Evolutionary conservation across 2,797 vertebrate species (phyloP), one percentile per base, ranked within the genome.

Genomic region (Tamandua tetradactyla): DNA sequence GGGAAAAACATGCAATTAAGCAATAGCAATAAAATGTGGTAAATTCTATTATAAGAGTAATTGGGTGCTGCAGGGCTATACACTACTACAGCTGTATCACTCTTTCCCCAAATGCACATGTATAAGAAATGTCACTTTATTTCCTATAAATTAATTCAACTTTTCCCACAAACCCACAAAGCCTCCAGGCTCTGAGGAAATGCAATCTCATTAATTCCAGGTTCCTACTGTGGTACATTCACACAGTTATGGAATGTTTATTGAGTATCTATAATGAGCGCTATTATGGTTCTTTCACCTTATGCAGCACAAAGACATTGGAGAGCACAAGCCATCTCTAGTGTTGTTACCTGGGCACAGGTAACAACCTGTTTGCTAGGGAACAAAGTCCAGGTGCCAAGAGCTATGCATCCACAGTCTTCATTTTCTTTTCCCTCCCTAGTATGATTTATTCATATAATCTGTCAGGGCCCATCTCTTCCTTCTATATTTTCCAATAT

Each of bases 91-190:
- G 32, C 27, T 47, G 23, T 44, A 72, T 55, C 1, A 9, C 18
- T 89, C 12, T 55, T 10, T 75, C 64, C 57, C 61, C 20, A 66
- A 66, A 84, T 68, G 59, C 22, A 35, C 12, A 82, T 20, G 15
- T 35, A 37, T 57, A 66, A 69, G n/a, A 71, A 72, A 55, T 66
- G n/a, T 27, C 49, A 80, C 32, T 85, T 78, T 72, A 86, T 79
- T 86, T 94, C 35, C 42, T 81, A 8, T 76, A 69, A 75, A 92
- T 91, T 91, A 93, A 76, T 92, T 83, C 22, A 64, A 47, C 32
- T 52, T 83, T 93, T 84, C 14, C 32, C 75, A n/a, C 55, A 71
- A 89, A 5, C 0, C 30, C 10, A 61, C 59, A 76, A 25, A 15
- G 18, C 5, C 40, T 55, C 49, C 2, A 10, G 71, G 22, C 32